phyloP scores from a whole-genome alignment of 2,888 invertebrate species.

The Callimorpha dominula region DNA sequence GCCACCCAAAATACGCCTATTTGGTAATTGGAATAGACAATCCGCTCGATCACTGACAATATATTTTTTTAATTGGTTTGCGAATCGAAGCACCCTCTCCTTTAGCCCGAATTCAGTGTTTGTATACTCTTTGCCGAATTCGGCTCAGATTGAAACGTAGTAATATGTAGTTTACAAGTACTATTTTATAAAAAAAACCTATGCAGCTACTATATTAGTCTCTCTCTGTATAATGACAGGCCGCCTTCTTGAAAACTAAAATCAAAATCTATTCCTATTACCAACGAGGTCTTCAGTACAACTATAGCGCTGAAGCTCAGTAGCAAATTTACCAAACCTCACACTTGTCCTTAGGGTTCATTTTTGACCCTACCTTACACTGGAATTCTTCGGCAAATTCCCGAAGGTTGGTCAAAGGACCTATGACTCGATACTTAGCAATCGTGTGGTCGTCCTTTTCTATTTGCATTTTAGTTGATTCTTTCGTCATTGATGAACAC shows the following conservation, averaged over 20 bases:
- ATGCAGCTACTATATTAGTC: neutral
- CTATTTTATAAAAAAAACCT: neutral
- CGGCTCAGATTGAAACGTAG: neutral
- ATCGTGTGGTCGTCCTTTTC: slow-evolving; percentile 98
- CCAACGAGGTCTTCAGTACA: slow-evolving; percentile 8
- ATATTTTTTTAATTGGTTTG: neutral
- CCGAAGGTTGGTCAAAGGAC: slow-evolving; percentile 93
- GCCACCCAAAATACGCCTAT: slow-evolving; percentile 28
- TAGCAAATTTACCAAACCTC: slow-evolving; percentile 91
- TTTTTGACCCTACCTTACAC: slow-evolving; percentile 90
- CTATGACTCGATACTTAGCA: slow-evolving; percentile 94
- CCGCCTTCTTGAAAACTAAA: neutral
- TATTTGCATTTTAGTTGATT: slow-evolving; percentile 94
- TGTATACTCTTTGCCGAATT: no score
- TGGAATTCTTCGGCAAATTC: slow-evolving; percentile 94
- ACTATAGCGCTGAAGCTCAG: slow-evolving; percentile 17
- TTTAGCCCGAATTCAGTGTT: neutral
- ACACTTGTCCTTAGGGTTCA: slow-evolving; percentile 95
- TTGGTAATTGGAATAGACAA: slow-evolving; percentile 33
- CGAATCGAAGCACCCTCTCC: neutral
- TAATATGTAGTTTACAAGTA: neutral
- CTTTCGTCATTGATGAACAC: slow-evolving; percentile 95
- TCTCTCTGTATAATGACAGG: neutral
- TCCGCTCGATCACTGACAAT: neutral
- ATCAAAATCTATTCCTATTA: slow-evolving; percentile 25